Evolutionary conservation across 2,888 invertebrate species (phyloP).

Genomic region (Leptarthrus brevirostris): DNA sequence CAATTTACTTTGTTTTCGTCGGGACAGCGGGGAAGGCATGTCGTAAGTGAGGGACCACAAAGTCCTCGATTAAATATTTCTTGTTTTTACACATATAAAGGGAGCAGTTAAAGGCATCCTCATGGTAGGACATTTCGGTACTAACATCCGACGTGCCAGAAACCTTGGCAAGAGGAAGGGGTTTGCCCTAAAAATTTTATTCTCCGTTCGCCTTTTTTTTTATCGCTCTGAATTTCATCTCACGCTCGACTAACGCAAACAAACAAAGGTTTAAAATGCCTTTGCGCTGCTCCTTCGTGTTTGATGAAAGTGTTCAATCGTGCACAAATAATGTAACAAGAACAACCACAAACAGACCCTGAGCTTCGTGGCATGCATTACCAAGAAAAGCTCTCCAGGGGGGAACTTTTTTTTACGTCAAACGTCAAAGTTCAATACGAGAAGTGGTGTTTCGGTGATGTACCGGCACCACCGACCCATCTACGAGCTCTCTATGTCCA

Average conservation of each 20-base stretch:
- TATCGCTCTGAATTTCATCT: slow-evolving; percentile 30
- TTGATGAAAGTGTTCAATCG: slow-evolving; percentile 48
- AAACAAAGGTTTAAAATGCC: slow-evolving; percentile 42
- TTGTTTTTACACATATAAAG: slow-evolving; percentile 10
- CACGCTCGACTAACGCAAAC: slow-evolving; percentile 43
- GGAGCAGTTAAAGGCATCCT: neutral
- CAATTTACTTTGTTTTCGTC: slow-evolving; percentile 5
- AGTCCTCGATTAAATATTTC: slow-evolving; percentile 30
- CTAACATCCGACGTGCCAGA: neutral
- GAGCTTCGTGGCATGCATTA: neutral
- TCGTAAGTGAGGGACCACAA: slow-evolving; percentile 35
- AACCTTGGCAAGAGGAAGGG: neutral
- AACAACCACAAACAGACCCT: neutral
- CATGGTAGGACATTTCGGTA: neutral
- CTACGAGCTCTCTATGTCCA: neutral
- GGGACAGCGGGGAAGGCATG: slow-evolving; percentile 11
- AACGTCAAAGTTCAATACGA: slow-evolving; percentile 44
- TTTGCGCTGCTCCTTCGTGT: slow-evolving; percentile 44
- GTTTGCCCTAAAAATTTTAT: slow-evolving; percentile 30
- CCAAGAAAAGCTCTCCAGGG: slow-evolving; percentile 42
- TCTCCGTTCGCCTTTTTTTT: neutral
- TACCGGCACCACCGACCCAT: neutral
- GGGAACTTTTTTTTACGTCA: slow-evolving; percentile 34
- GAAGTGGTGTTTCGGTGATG: slow-evolving; percentile 7
- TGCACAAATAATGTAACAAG: slow-evolving; percentile 45